Conservation (phyloP, 2,888 invertebrate species). For the Spialia ferax region DNA sequence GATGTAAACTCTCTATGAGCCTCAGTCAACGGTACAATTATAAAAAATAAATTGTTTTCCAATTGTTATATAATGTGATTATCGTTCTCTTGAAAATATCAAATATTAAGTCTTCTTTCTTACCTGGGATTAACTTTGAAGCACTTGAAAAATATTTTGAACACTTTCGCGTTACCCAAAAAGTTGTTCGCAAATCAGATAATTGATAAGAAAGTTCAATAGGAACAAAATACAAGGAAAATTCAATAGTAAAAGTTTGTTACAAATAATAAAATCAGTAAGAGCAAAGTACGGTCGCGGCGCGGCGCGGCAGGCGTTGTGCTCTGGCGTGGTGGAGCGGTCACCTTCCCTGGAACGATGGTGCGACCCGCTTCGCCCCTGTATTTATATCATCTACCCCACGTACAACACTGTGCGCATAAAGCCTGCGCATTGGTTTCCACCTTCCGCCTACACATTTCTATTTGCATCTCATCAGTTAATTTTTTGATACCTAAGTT, state of each 20-base stretch:
- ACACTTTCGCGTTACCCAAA: neutral
- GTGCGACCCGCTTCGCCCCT: conserved; percentile 17
- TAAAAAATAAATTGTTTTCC: neutral
- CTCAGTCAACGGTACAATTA: too few species aligned
- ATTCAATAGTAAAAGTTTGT: neutral
- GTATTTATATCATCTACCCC: conserved; percentile 25
- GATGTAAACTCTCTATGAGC: too few species aligned
- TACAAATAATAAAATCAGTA: neutral
- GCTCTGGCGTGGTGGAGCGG: neutral
- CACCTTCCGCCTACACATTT: conserved; percentile 21
- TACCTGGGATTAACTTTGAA: conserved; percentile 1
- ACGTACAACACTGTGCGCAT: conserved; percentile 21
- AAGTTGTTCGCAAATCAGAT: neutral
- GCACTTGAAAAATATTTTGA: neutral
- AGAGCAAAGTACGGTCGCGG: conserved; percentile 15
- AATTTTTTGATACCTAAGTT: neutral
- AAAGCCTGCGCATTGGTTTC: conserved; percentile 30
- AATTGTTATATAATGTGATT: neutral
- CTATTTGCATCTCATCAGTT: neutral
- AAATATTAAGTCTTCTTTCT: conserved; percentile 4
- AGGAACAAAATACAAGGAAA: neutral
- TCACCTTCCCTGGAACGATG: conserved; percentile 10
- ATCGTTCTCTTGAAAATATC: conserved; percentile 20
- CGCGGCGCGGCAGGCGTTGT: conserved; percentile 1
- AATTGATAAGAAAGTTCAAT: neutral